Evolutionary conservation across 2,797 vertebrate species (phyloP).

Genomic region (Tolypeutes matacus): DNA sequence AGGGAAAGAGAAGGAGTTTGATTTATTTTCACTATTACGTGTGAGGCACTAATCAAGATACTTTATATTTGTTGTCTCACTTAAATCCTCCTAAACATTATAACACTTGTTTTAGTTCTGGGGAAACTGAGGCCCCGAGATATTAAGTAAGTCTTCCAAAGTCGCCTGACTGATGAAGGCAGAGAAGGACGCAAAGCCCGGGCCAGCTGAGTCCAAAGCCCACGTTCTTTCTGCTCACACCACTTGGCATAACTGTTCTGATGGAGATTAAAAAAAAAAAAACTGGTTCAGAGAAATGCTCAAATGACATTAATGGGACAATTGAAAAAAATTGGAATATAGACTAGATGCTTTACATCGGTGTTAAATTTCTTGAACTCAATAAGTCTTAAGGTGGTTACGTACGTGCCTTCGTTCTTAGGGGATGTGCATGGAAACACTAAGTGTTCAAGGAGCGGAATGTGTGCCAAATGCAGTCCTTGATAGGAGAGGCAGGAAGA

Average conservation of each 20-base stretch:
- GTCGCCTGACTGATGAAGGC: not conserved
- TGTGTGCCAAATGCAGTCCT: fast-evolving
- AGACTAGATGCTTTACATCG: too few relatives aligned
- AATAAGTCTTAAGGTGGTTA: too few relatives aligned
- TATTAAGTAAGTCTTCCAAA: not conserved
- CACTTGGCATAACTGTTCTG: not conserved
- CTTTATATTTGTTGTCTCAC: too few relatives aligned
- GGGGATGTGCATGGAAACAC: too few relatives aligned
- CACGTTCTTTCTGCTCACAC: not conserved
- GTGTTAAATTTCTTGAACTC: too few relatives aligned
- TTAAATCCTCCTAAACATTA: not conserved
- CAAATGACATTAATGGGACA: not conserved
- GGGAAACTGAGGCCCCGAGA: not conserved
- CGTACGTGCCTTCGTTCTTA: too few relatives aligned
- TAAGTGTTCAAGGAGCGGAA: too few relatives aligned
- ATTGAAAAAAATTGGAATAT: not conserved
- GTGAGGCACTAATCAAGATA: not conserved
- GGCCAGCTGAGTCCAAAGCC: too few relatives aligned
- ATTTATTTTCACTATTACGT: not conserved
- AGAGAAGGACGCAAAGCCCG: not conserved
- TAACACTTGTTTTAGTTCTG: not conserved
- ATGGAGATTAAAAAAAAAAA: not conserved
- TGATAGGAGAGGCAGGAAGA: not conserved
- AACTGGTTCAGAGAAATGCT: not conserved
- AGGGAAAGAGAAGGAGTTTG: not conserved